Evolutionary conservation across 2,888 invertebrate genomes (phyloP), one percentile per base, ranked within the genome.

Genomic region (Mythimna lalbum): DNA sequence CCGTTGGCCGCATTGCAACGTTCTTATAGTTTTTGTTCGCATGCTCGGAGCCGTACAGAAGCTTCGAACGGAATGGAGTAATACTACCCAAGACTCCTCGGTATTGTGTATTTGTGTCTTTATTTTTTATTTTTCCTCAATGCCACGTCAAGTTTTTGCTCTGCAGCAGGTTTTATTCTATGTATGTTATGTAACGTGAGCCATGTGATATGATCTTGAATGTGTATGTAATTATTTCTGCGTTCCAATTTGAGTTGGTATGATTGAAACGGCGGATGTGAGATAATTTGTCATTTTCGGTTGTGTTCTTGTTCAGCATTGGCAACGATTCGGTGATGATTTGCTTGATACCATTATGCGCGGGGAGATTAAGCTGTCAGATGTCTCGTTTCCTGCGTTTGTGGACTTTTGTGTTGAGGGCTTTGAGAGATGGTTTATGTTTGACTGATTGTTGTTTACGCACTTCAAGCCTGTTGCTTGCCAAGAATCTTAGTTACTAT

Each of bases 1-100:
- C 95, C 94, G 95, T 95, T 94, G 93, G 92, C 92, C 93, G 92
- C 93, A 90, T 91, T 92, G 94, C 92, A 90, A 89, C 89, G 90
- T 87, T 90, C 90, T 88, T 85, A 90, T 91, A 90, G 92, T 95
- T 95, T 95, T 95, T 95, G 93, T 88, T 92, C 93, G 92, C 91
- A 90, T 92, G 87, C 89, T 87, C 85, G 80, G 70, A 84, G 86
- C 84, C 87, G 87, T 87, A 86, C 89, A 89, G 91, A 90, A 90
- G 90, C 90, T 86, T 89, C 79, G 80, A 82, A 79, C 90, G 94
- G 95, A 96, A 96, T 95, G 95, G 93, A 95, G 95, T 94, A 95
- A 94, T 94, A 94, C 94, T 88, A 91, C 90, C 88, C 89, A 88
- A 88, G 92, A 93, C 92, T 94, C 91, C 87, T 88, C 83, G 92